Base-by-base conservation (phyloP, 2,888 invertebrate genomes). In the Hanleya hanleyi region DNA sequence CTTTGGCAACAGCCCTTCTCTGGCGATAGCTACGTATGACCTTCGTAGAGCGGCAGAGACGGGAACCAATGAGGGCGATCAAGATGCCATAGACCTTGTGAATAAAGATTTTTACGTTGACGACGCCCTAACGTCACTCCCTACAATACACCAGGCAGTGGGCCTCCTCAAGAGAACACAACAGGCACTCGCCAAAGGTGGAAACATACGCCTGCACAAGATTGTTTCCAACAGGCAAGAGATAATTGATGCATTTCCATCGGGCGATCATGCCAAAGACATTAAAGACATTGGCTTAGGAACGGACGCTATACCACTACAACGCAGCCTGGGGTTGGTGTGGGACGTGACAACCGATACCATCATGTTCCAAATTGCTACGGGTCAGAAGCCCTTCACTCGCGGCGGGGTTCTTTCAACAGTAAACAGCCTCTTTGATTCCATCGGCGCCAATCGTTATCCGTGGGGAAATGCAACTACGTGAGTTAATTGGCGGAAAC, bases 41-140 rank as follows among this genome's bases (percentile, higher is more conserved):
- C 70, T 73, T 15, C 49, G 47, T 18, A 37, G 33, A 5, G 38
- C 38, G n/a, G 73, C 62, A 29, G n/a, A 71, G 49, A 37, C 35
- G 22, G 69, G 37, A 62, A 5, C 7, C 6, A n/a, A 5, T 12
- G 33, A 7, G 15, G 35, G 3, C 33, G 64, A 71, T 9, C 15
- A n/a, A 2, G 66, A 73, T 50, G 62, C 67, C 12, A 29, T 12
- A 6, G 35, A 74, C 4, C 69, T 75, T 29, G 69, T 75, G 6
- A 33, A 37, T 5, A n/a, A 64, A 15, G 47, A 69, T 26, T 75
- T 75, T 41, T 75, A 75, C 41, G 73, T 75, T 18, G 75, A 75
- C 37, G 69, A 75, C 35, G 75, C 36, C 15, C 67, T 74, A 7
- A 38, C 47, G 5, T 68, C 75, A 29, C 37, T 26, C 69, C 2